Evolutionary conservation across 2,797 vertebrate genomes (phyloP).

Genomic region (Tapirus indicus): DNA sequence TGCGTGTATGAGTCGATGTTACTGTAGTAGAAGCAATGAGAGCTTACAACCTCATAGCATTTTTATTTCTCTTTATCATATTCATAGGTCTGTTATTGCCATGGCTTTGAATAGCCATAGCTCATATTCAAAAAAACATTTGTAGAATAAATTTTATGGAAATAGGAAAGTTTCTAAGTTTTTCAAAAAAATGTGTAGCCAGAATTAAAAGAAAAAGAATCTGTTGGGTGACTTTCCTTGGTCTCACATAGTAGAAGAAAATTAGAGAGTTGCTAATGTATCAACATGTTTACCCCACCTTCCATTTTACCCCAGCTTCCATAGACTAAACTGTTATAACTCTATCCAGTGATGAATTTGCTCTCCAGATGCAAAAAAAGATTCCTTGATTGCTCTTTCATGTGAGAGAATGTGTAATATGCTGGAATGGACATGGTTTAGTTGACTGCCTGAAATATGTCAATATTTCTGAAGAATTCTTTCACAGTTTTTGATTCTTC

Average conservation of each 20-base stretch:
- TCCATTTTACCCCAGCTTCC: neutral
- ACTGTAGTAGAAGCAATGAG: neutral
- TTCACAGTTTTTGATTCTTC: neutral
- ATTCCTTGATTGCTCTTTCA: neutral
- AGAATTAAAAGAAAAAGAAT: neutral
- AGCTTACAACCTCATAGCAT: neutral
- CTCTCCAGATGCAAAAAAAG: neutral
- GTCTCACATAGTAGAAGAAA: slow-evolving; percentile 73
- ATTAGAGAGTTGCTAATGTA: slow-evolving; percentile 63
- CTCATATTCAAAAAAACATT: neutral
- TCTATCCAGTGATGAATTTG: neutral
- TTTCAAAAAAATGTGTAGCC: neutral
- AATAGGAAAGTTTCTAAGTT: neutral
- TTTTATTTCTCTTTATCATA: neutral
- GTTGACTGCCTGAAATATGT: neutral
- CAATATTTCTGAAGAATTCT: neutral
- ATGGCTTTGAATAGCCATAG: neutral
- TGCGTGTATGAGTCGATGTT: neutral
- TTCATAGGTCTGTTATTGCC: neutral
- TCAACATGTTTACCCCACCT: neutral
- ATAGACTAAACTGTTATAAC: neutral
- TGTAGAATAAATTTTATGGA: neutral
- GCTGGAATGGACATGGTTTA: neutral
- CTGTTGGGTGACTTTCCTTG: neutral
- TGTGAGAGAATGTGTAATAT: neutral